Conservation (phyloP, 2,888 invertebrate species). For the Patella caerulea region DNA sequence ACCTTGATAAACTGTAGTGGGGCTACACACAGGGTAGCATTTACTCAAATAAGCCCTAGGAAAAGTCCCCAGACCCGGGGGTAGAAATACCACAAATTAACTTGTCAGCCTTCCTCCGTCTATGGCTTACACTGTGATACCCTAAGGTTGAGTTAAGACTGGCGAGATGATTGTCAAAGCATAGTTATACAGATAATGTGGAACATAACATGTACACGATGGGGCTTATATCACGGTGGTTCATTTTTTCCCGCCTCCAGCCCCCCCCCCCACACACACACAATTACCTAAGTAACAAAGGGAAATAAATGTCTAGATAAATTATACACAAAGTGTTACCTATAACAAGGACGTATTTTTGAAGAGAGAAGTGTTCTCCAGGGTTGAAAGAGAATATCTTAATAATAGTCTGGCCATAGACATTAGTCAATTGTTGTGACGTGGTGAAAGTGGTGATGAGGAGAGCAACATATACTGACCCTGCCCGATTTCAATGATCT, state of each 20-base stretch:
- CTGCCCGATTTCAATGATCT: too few relatives aligned
- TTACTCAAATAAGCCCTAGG: slow-evolving; percentile 46
- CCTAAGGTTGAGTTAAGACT: slow-evolving; percentile 48
- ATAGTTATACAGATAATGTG: slow-evolving; percentile 60
- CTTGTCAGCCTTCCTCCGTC: slow-evolving; percentile 34
- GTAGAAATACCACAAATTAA: slow-evolving; percentile 50
- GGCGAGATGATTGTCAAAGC: slow-evolving; percentile 53
- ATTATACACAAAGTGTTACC: too few relatives aligned
- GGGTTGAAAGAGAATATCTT: too few relatives aligned
- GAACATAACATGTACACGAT: slow-evolving; percentile 49
- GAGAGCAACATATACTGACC: too few relatives aligned
- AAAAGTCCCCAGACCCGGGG: slow-evolving; percentile 62
- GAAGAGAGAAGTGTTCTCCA: too few relatives aligned
- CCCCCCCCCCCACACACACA: too few relatives aligned
- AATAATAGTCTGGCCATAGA: too few relatives aligned
- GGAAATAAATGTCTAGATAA: too few relatives aligned
- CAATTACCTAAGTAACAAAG: too few relatives aligned
- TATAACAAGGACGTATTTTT: too few relatives aligned
- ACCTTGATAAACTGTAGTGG: slow-evolving; percentile 23
- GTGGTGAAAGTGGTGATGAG: too few relatives aligned
- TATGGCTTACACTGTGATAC: slow-evolving; percentile 44
- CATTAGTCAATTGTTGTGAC: too few relatives aligned
- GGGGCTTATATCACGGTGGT: slow-evolving; percentile 54
- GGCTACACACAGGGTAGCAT: slow-evolving; percentile 42
- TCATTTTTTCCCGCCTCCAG: slow-evolving; percentile 18